A percentile compares a stretch with the other conserved stretches of the same genome.
phyloP scores from a whole-genome alignment of 2,797 vertebrate species.

The Malurus leucopterus region DNA sequence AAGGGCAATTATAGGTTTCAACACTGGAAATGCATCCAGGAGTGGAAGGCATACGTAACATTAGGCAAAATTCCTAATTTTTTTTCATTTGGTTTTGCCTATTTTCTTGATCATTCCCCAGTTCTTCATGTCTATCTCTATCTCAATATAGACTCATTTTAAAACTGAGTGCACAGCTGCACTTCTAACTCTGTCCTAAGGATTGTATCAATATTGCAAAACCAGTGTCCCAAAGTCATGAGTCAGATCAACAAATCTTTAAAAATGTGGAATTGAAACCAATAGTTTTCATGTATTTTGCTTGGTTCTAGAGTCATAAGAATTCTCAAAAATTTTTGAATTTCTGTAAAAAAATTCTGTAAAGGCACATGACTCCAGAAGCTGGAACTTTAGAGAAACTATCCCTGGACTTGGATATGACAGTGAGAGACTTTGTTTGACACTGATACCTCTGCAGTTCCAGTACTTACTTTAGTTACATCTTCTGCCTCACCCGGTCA shows the following conservation, averaged over 20 bases:
- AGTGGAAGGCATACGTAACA: background rate
- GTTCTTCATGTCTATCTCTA: background rate
- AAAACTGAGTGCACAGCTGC: background rate
- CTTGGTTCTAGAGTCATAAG: background rate
- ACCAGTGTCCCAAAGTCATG: background rate
- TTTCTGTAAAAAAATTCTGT: background rate
- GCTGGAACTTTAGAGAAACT: background rate
- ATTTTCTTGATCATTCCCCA: background rate
- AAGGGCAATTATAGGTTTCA: background rate
- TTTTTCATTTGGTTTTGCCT: background rate
- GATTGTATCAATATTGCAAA: background rate
- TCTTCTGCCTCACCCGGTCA: background rate
- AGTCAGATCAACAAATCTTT: background rate
- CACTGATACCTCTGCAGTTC: background rate
- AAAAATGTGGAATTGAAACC: background rate
- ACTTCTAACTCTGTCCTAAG: background rate
- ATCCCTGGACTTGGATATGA: background rate
- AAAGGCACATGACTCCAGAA: background rate
- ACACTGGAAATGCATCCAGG: background rate
- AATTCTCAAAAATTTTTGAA: background rate
- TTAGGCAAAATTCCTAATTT: background rate
- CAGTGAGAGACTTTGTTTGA: rapidly evolving
- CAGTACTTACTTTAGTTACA: background rate
- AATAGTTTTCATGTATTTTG: background rate
- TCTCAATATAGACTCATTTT: background rate